These are phyloP conservation scores for Daktulosphaira vitifoliae DNA, from an alignment of 1,140 invertebrate genomes.

Conservation along the genomic window DNA sequence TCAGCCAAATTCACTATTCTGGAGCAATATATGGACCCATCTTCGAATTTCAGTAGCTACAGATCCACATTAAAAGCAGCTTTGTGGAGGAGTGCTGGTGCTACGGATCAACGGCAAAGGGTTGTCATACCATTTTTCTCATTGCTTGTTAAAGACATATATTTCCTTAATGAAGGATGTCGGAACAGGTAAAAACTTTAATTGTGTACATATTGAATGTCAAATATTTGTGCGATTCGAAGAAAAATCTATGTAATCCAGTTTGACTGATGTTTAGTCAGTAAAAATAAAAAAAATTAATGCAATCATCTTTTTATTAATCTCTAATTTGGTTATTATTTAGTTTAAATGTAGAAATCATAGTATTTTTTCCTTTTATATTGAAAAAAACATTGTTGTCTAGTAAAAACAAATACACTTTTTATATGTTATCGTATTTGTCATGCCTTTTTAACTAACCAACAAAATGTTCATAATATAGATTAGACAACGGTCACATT, in stretches of 20 bases:
- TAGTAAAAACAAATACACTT: no score
- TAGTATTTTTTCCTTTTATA: no score
- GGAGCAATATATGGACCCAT: constrained; percentile 87
- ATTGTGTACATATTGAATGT: no score
- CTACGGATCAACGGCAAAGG: constrained; percentile 71
- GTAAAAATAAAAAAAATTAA: background rate
- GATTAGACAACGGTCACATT: constrained; percentile 75
- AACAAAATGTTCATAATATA: constrained; percentile 41
- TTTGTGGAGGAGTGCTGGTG: constrained; percentile 79
- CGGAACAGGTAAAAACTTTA: constrained; percentile 72
- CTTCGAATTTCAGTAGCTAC: constrained; percentile 82
- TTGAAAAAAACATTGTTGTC: no score
- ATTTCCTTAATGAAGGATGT: constrained; percentile 83
- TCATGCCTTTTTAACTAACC: no score
- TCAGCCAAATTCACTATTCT: constrained; percentile 78
- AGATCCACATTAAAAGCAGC: constrained; percentile 80
- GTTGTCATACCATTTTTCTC: constrained; percentile 90
- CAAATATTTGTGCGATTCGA: no score
- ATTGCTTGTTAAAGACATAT: constrained; percentile 84
- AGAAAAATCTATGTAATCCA: no score
- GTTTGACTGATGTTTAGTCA: no score
- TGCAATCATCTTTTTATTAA: no score
- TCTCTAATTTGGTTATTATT: no score
- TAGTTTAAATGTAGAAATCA: no score
- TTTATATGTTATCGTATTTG: no score